Conservation (phyloP, 2,113 vertebrate genomes). For the Jaculus jaculus region DNA sequence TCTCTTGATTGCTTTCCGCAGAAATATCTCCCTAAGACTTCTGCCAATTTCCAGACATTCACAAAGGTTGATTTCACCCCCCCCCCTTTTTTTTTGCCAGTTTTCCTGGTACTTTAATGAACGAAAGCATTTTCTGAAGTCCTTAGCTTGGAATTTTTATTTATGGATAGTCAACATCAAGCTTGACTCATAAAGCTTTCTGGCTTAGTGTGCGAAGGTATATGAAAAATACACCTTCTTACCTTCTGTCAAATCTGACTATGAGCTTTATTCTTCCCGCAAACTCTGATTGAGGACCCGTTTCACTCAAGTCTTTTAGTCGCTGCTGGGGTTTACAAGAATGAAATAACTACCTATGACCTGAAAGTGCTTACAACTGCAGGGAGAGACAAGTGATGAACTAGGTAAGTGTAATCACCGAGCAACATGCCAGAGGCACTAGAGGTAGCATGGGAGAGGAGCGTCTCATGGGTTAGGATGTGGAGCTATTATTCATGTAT, state of each 20-base stretch:
- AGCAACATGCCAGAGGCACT: background rate
- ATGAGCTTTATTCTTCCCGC: background rate
- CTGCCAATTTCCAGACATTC: background rate
- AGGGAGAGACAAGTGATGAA: background rate
- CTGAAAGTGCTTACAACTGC: background rate
- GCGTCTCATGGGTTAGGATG: background rate
- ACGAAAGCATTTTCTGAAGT: background rate
- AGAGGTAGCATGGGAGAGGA: background rate
- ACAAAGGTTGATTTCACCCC: background rate
- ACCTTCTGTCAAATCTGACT: background rate
- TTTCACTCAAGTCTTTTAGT: background rate
- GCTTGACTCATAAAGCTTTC: background rate
- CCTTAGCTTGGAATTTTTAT: background rate
- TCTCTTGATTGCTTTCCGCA: background rate
- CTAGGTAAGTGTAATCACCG: background rate
- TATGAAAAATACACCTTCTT: background rate
- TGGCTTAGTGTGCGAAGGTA: background rate
- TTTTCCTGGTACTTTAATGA: slow-evolving; percentile 1
- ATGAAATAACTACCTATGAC: background rate
- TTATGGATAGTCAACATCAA: background rate
- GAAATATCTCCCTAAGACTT: background rate
- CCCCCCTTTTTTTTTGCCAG: background rate
- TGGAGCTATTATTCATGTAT: background rate
- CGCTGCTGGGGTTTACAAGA: background rate
- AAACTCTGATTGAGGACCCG: background rate